phyloP scores from a whole-genome alignment of 2,797 vertebrate species.

The Tarsius wallacei region DNA sequence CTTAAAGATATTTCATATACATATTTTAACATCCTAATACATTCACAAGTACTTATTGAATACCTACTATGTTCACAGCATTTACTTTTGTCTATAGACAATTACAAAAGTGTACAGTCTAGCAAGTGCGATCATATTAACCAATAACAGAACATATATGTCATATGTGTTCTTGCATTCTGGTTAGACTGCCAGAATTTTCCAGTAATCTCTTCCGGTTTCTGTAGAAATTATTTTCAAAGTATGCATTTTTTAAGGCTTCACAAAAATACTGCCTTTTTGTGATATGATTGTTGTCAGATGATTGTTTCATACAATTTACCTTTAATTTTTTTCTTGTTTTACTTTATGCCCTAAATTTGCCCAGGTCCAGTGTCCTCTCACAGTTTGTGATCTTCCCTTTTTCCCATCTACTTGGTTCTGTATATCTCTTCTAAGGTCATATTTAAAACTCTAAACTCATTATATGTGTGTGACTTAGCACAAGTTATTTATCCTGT shows the following conservation, averaged over 20 bases:
- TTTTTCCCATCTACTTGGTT: not conserved
- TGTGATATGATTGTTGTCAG: not conserved
- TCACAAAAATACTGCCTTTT: not conserved
- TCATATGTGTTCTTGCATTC: not conserved
- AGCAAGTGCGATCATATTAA: not conserved
- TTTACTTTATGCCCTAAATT: not conserved
- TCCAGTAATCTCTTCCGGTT: slow-evolving; percentile 14
- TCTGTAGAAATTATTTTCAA: not conserved
- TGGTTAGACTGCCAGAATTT: slow-evolving; percentile 4
- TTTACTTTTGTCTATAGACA: not conserved
- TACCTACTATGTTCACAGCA: not conserved
- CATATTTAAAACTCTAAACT: not conserved
- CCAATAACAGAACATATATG: not conserved
- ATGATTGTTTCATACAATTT: not conserved
- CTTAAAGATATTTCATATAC: not conserved
- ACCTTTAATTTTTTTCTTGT: not conserved
- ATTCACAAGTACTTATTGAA: not conserved
- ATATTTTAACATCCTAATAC: slow-evolving; percentile 20
- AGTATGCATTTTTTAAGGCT: not conserved
- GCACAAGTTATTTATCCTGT: not conserved
- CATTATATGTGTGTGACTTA: not conserved
- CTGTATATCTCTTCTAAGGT: not conserved
- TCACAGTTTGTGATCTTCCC: not conserved
- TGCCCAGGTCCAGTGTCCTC: not conserved
- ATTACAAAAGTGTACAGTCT: not conserved